These are phyloP conservation scores for Pheosia gnoma DNA, from an alignment of 2,888 invertebrate genomes.

Conservation along the genomic window DNA sequence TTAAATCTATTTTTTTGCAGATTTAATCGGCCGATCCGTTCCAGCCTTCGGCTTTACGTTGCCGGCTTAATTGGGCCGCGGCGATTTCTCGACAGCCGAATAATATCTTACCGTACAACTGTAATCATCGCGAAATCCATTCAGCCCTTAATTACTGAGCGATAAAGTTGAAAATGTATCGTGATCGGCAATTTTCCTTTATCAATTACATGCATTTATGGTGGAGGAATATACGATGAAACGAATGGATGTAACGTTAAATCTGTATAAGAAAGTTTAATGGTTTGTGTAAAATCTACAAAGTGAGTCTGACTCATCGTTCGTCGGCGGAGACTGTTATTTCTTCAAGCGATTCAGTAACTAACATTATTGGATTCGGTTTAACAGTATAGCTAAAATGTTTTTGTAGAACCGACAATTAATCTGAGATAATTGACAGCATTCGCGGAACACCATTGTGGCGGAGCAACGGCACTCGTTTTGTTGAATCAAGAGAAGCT, in stretches of 20 bases:
- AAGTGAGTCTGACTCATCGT: conserved; percentile 20
- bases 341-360: conserved; percentile 15
- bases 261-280: conserved; percentile 30
- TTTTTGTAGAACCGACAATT: conserved; percentile 20
- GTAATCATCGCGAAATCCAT: conserved; percentile 18
- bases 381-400: conserved; percentile 12
- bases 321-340: conserved; percentile 7
- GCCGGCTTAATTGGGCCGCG: conserved; percentile 59
- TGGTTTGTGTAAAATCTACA: conserved; percentile 24
- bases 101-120: conserved; percentile 42
- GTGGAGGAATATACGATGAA: conserved; percentile 31
- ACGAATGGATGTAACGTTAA: conserved; percentile 45
- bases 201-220: conserved; percentile 29
- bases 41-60: conserved; percentile 54
- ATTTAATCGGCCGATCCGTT: conserved; percentile 53
- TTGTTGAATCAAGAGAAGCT: conserved; percentile 15
- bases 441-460: conserved; percentile 17
- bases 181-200: conserved; percentile 26
- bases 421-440: conserved; percentile 34
- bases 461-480: conserved; percentile 24
- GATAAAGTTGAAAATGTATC: conserved; percentile 29
- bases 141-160: conserved; percentile 12
- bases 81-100: conserved; percentile 53
- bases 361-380: conserved; percentile 14
- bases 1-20: conserved; percentile 37